phyloP scores from a whole-genome alignment of 37 sponge, comb jelly and placozoan genomes.

The Chondrosia reniformis region DNA sequence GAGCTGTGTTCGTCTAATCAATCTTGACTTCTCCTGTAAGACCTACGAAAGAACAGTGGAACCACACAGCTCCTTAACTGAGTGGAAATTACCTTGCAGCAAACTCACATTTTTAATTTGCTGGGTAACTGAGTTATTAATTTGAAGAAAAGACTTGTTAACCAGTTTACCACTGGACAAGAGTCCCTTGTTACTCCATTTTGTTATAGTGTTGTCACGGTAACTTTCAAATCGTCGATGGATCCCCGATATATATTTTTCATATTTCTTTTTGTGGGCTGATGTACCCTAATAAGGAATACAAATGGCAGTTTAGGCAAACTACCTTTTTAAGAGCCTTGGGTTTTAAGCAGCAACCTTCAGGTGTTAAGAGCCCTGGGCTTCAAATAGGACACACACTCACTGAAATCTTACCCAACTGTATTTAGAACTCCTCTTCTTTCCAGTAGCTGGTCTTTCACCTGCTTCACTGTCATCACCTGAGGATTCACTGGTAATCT shows the following conservation, averaged over 20 bases:
- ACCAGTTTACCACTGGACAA: slow-evolving; percentile 58
- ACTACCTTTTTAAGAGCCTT: too few species aligned
- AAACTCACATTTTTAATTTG: slow-evolving; percentile 65
- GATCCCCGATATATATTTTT: slow-evolving; percentile 14
- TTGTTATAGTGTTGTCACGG: slow-evolving; percentile 49
- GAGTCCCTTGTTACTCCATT: slow-evolving; percentile 58
- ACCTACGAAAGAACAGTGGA: slow-evolving; percentile 27
- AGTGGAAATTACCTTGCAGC: background rate
- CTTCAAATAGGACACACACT: too few species aligned
- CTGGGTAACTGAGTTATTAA: slow-evolving; percentile 45
- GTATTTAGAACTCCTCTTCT: too few species aligned
- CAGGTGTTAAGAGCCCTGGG: too few species aligned
- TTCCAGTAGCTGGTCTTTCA: too few species aligned
- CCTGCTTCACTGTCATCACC: too few species aligned
- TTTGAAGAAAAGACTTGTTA: slow-evolving; percentile 61
- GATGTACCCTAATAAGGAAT: too few species aligned
- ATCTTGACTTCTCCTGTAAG: slow-evolving; percentile 47
- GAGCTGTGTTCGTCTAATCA: slow-evolving; percentile 73
- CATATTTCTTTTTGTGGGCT: slow-evolving; percentile 44
- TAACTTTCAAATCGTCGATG: slow-evolving; percentile 23
- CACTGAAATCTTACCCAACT: too few species aligned
- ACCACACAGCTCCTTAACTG: background rate
- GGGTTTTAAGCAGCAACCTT: too few species aligned
- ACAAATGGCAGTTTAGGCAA: too few species aligned
- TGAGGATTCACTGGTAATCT: too few species aligned